Percentiles rank a stretch among this genome's conserved stretches.
phyloP scores from a whole-genome alignment of 2,888 invertebrate species.

The Cephonodes hylas region DNA sequence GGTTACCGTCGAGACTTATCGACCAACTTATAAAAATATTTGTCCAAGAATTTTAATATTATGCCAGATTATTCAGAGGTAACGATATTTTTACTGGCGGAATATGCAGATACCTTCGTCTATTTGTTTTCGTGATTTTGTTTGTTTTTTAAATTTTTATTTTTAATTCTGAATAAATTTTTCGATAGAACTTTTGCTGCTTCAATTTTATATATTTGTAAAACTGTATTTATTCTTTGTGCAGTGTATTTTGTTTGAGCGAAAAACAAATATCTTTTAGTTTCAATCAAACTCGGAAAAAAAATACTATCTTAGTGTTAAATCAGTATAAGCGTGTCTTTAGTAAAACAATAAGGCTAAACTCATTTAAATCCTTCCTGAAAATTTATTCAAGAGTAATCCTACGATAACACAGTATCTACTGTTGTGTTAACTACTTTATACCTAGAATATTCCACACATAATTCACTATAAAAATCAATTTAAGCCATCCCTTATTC shows the following conservation, averaged over 20 bases:
- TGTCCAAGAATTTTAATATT: constrained; percentile 28
- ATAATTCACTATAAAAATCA: no score
- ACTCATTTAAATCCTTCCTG: no score
- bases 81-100: background rate
- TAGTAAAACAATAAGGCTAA: background rate
- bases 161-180: background rate
- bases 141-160: background rate
- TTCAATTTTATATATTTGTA: background rate
- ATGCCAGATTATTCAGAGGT: background rate
- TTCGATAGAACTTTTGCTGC: background rate
- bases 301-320: background rate
- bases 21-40: constrained; percentile 36
- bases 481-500: no score
- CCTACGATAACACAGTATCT: no score
- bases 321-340: background rate
- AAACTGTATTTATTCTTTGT: no score
- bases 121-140: background rate
- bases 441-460: no score
- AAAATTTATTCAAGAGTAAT: no score
- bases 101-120: background rate
- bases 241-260: background rate
- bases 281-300: background rate
- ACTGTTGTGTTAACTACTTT: no score
- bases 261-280: background rate
- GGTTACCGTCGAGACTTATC: constrained; percentile 38